Evolutionary conservation across 2,797 vertebrate genomes (phyloP).

Genomic region (Miichthys miiuy): DNA sequence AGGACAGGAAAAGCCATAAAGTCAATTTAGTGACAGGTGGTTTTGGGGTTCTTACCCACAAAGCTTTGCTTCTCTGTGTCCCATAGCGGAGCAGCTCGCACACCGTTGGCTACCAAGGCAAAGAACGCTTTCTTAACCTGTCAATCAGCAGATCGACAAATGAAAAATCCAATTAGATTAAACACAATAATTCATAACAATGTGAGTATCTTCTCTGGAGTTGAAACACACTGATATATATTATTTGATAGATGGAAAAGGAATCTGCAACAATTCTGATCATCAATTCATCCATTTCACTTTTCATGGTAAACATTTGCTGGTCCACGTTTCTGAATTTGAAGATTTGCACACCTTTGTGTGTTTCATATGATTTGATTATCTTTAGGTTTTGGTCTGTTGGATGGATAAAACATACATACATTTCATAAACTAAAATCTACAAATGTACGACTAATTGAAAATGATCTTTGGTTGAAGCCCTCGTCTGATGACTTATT

Average conservation of each 20-base stretch:
- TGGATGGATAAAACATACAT: neutral
- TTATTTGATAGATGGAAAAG: neutral
- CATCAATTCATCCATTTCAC: neutral
- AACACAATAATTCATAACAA: neutral
- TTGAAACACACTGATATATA: neutral
- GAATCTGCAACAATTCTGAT: neutral
- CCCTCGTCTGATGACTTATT: neutral
- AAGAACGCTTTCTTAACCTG: constrained; percentile 99
- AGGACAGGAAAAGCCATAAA: neutral
- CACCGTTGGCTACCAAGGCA: constrained; percentile 96
- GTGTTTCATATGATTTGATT: neutral
- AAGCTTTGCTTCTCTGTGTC: constrained; percentile 98
- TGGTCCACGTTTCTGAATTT: neutral
- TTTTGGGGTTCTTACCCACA: constrained; percentile 90
- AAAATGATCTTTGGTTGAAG: neutral
- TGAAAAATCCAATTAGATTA: neutral
- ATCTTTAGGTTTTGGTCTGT: too few species aligned
- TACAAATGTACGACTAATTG: neutral
- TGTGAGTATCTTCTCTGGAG: neutral
- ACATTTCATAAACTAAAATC: neutral
- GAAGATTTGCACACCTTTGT: neutral
- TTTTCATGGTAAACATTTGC: neutral
- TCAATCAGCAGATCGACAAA: constrained; percentile 23
- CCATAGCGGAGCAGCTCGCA: constrained; percentile 97
- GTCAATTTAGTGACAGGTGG: neutral